Percentiles rank a stretch among this genome's conserved stretches.
Evolutionary conservation across 2,797 vertebrate genomes (phyloP).

Genomic region (Glossophaga mutica): DNA sequence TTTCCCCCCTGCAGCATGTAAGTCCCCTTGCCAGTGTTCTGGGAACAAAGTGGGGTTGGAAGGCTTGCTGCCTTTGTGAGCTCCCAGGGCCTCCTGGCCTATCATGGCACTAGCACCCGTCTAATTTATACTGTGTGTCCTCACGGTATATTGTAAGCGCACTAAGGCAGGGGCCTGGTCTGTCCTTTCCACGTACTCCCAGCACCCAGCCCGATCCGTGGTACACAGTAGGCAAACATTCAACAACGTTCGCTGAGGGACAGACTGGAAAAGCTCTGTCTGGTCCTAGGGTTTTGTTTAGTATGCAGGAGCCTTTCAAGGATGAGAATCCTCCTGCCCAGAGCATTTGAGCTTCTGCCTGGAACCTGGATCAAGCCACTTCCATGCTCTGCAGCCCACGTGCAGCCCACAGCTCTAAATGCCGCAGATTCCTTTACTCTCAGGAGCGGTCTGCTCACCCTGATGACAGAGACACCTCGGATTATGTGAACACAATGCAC

Average conservation of each 20-base stretch:
- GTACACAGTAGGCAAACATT: neutral
- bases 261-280: neutral
- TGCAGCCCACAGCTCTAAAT: neutral
- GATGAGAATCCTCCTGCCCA: neutral
- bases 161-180: neutral
- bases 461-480: neutral
- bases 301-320: neutral
- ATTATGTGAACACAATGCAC: neutral
- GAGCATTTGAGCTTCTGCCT: neutral
- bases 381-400: neutral
- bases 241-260: neutral
- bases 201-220: neutral
- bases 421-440: neutral
- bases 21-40: neutral
- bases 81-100: neutral
- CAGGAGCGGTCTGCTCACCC: neutral
- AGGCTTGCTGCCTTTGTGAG: neutral
- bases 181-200: neutral
- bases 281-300: neutral
- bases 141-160: neutral
- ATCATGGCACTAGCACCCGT: neutral
- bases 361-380: neutral
- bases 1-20: neutral
- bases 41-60: neutral
- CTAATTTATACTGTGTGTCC: neutral